These are phyloP conservation scores for Diaprepes abbreviatus DNA, from an alignment of 2,888 invertebrate genomes.

Conservation along the genomic window DNA sequence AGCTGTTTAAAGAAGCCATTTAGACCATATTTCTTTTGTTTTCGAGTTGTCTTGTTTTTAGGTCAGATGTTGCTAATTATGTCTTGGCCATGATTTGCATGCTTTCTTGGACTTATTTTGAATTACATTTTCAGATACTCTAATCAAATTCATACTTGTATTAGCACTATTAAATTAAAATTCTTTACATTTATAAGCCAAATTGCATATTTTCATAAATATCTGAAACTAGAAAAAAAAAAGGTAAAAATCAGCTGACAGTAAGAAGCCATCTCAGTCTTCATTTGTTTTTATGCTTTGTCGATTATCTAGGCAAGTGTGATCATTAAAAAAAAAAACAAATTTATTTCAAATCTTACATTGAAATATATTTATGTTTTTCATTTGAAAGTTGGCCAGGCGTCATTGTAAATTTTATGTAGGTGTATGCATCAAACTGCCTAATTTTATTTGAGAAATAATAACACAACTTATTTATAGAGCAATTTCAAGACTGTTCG, in stretches of 20 bases:
- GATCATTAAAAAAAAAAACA: not conserved
- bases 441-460: slow-evolving; percentile 9
- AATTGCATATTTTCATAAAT: no score
- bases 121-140: no score
- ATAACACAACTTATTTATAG: slow-evolving; percentile 22
- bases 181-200: no score
- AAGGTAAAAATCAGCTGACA: no score
- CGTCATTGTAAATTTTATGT: not conserved
- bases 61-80: slow-evolving; percentile 3
- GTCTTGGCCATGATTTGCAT: not conserved
- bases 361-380: not conserved
- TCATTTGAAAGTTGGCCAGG: slow-evolving; percentile 4
- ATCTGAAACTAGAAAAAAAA: no score
- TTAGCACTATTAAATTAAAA: no score
- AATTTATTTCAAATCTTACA: not conserved
- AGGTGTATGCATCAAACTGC: not conserved
- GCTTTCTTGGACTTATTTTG: no score
- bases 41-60: slow-evolving; percentile 4
- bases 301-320: not conserved
- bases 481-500: not conserved
- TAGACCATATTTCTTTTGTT: not conserved
- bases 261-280: not conserved
- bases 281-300: not conserved
- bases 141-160: no score
- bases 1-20: not conserved